phyloP scores from a whole-genome alignment of 2,888 invertebrate genomes.

The Netelia fuscicornis region DNA sequence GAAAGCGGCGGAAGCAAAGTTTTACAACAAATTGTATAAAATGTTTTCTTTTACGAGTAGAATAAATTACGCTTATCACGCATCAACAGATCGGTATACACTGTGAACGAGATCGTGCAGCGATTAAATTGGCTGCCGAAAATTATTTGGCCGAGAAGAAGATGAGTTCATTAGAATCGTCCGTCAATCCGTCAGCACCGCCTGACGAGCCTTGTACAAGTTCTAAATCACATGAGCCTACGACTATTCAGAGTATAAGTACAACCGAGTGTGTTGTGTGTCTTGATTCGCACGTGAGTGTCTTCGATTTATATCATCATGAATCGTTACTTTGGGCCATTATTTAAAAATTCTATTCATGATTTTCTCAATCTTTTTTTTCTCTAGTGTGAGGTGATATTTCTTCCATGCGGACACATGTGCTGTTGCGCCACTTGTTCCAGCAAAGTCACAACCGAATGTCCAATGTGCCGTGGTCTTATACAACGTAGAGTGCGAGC shows the following conservation, averaged over 20 bases:
- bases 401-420: constrained; percentile 95
- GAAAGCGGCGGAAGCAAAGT: too few species aligned
- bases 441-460: constrained; percentile 86
- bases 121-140: constrained; percentile 88
- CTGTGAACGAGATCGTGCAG: constrained; percentile 86
- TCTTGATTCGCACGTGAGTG: constrained; percentile 90
- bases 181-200: constrained; percentile 78
- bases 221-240: constrained; percentile 75
- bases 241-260: constrained; percentile 78
- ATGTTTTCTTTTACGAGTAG: too few species aligned
- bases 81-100: constrained; percentile 80
- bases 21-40: too few species aligned
- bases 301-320: background rate
- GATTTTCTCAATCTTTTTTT: constrained; percentile 42
- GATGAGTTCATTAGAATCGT: constrained; percentile 71
- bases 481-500: constrained; percentile 91
- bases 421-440: constrained; percentile 92
- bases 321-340: background rate
- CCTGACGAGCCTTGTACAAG: constrained; percentile 79
- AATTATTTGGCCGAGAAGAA: constrained; percentile 85
- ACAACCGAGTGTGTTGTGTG: constrained; percentile 93
- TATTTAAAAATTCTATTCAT: constrained; percentile 32
- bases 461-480: constrained; percentile 92
- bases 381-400: constrained; percentile 91
- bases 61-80: constrained; percentile 3